phyloP scores from a whole-genome alignment of 2,797 vertebrate species.

The Hyperoplus immaculatus region DNA sequence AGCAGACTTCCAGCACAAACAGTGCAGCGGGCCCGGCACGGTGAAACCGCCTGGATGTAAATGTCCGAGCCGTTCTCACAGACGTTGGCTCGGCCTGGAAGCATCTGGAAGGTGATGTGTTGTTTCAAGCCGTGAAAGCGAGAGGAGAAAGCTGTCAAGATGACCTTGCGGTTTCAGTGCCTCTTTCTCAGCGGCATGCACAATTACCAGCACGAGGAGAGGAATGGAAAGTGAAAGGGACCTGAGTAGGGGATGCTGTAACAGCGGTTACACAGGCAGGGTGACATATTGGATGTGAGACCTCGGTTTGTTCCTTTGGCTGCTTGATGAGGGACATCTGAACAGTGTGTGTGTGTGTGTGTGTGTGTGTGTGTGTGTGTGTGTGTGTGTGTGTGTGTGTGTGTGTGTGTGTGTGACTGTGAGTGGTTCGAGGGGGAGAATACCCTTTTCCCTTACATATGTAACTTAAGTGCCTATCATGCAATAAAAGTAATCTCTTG shows the following conservation, averaged over 20 bases:
- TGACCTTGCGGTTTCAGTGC: constrained; percentile 71
- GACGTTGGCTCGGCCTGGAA: constrained; percentile 43
- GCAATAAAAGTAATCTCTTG: constrained; percentile 46
- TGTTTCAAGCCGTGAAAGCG: constrained; percentile 76
- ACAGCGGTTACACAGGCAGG: constrained; percentile 56
- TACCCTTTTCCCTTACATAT: constrained; percentile 43
- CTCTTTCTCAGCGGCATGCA: constrained; percentile 69
- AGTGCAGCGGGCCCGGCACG: constrained; percentile 34
- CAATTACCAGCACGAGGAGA: constrained; percentile 73
- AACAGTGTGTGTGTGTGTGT: constrained; percentile 17
- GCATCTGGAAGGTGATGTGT: constrained; percentile 77
- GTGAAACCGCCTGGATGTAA: constrained; percentile 56
- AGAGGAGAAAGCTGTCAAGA: constrained; percentile 67
- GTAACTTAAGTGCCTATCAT: constrained; percentile 47
- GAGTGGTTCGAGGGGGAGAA: constrained; percentile 17
- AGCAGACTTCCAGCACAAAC: constrained; percentile 78
- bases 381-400: constrained; percentile 21
- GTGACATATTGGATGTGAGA: constrained; percentile 74
- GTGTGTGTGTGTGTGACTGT: neutral
- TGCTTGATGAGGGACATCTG: constrained; percentile 73
- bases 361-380: neutral
- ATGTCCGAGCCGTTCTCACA: constrained; percentile 28
- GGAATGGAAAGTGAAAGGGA: constrained; percentile 77
- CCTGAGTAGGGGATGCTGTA: constrained; percentile 60
- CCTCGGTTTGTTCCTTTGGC: constrained; percentile 46